Evolutionary conservation across 2,797 vertebrate species (phyloP).

Genomic region (Rhyacichthys aspro): DNA sequence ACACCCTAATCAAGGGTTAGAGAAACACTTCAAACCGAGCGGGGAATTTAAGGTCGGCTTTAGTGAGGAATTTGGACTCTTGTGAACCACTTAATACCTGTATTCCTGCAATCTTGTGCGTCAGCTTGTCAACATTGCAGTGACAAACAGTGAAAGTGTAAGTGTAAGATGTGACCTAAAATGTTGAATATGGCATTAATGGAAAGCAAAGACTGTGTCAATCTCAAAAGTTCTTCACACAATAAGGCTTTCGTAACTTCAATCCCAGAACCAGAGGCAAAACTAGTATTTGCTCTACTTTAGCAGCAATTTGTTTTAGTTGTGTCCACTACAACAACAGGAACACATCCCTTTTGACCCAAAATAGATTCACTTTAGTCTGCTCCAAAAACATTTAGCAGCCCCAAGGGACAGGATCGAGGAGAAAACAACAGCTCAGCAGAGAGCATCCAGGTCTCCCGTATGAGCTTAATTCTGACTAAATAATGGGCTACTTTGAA

Average conservation of each 20-base stretch:
- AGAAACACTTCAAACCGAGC: constrained; percentile 23
- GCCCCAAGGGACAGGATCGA: constrained; percentile 47
- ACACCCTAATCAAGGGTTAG: constrained; percentile 32
- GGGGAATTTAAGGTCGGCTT: constrained; percentile 6
- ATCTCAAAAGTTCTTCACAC: constrained; percentile 8
- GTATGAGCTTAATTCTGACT: constrained; percentile 19
- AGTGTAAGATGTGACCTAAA: constrained; percentile 12
- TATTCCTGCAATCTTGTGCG: constrained; percentile 25
- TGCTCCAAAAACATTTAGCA: constrained; percentile 62
- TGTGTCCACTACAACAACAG: constrained; percentile 55
- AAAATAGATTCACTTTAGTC: constrained; percentile 59
- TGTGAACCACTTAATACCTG: constrained; percentile 26
- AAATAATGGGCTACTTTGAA: constrained; percentile 44
- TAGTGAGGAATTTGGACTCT: constrained; percentile 13
- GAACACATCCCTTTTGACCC: constrained; percentile 58
- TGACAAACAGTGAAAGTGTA: constrained; percentile 7
- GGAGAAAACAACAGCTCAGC: constrained; percentile 51
- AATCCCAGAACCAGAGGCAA: constrained; percentile 30
- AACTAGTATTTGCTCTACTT: constrained; percentile 36
- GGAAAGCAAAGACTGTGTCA: constrained; percentile 5
- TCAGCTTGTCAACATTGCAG: constrained; percentile 25
- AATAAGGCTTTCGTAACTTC: constrained; percentile 15
- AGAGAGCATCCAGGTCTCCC: constrained; percentile 13
- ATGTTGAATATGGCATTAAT: neutral
- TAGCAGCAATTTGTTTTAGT: constrained; percentile 52